These are phyloP conservation scores for Ectemnius continuus DNA, from an alignment of 2,888 invertebrate genomes.

Conservation along the genomic window DNA sequence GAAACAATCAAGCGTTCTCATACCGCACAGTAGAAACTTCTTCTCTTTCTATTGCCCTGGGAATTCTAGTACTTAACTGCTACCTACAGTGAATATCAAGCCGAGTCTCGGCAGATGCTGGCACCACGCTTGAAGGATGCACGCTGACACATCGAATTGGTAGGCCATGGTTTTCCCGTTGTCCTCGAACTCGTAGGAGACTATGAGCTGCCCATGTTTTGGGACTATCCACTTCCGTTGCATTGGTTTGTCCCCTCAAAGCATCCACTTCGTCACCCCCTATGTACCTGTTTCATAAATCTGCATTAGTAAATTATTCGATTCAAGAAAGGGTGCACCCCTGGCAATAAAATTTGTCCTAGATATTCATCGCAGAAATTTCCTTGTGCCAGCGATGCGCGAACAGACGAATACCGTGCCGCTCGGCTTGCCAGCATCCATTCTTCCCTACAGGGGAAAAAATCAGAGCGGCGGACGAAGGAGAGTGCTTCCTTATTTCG, in stretches of 20 bases:
- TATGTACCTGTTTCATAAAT: conserved; percentile 48
- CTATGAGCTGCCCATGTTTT: conserved; percentile 92
- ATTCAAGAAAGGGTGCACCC: no score
- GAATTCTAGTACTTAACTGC: background rate
- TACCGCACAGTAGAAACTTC: no score
- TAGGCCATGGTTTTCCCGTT: conserved; percentile 88
- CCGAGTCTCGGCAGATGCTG: conserved; percentile 87
- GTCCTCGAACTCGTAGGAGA: conserved; percentile 89
- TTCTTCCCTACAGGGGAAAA: background rate
- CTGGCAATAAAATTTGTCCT: background rate
- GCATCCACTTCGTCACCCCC: conserved; percentile 66
- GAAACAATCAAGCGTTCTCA: conserved; percentile 52
- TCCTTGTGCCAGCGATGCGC: conserved; percentile 1
- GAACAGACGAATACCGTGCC: background rate
- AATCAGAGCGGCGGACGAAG: background rate
- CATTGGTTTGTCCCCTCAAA: conserved; percentile 84
- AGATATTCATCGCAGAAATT: no score
- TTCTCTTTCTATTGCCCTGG: background rate
- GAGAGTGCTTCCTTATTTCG: background rate
- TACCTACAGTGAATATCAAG: conserved; percentile 92
- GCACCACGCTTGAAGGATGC: conserved; percentile 87
- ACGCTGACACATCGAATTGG: conserved; percentile 89
- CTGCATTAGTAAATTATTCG: background rate
- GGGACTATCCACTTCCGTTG: conserved; percentile 90
- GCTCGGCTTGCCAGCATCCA: background rate